Percentiles rank a stretch among this genome's conserved stretches.
Conservation (phyloP, 2,888 invertebrate genomes). For the Ochlodes sylvanus region DNA sequence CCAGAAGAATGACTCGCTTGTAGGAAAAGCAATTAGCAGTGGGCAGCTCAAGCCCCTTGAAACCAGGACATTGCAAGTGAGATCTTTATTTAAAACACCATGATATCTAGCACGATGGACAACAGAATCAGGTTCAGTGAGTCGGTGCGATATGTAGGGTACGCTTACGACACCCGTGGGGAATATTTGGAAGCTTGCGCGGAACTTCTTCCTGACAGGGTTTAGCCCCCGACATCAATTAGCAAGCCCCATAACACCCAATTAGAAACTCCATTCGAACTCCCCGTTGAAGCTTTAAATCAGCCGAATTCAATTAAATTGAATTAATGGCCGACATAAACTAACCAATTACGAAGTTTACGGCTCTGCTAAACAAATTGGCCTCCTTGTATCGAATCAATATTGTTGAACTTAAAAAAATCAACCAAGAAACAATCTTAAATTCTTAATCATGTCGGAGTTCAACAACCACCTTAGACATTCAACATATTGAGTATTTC, state of each 20-base stretch:
- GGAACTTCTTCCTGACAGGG: constrained; percentile 2
- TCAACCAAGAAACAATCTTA: not conserved
- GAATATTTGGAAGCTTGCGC: constrained; percentile 4
- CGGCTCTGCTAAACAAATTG: constrained; percentile 46
- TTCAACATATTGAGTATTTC: no score
- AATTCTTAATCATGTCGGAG: not conserved
- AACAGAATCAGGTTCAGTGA: no score
- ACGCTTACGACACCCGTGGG: not conserved
- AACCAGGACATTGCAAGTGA: no score
- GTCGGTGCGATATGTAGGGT: not conserved
- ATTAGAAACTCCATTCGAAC: constrained; percentile 16
- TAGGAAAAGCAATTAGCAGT: no score
- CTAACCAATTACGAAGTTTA: constrained; percentile 51
- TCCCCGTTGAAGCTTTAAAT: constrained; percentile 33
- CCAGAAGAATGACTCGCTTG: no score
- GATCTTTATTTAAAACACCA: no score
- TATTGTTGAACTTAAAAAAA: not conserved
- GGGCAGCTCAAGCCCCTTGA: no score
- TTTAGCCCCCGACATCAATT: constrained; percentile 15
- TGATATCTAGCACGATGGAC: no score
- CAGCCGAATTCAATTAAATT: constrained; percentile 48
- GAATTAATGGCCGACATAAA: constrained; percentile 51
- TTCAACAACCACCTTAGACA: not conserved
- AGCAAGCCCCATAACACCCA: constrained; percentile 13
- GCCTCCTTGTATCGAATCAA: constrained; percentile 15